Conservation (phyloP, 2,113 vertebrate species). For the Chascanopsetta lugubris region DNA sequence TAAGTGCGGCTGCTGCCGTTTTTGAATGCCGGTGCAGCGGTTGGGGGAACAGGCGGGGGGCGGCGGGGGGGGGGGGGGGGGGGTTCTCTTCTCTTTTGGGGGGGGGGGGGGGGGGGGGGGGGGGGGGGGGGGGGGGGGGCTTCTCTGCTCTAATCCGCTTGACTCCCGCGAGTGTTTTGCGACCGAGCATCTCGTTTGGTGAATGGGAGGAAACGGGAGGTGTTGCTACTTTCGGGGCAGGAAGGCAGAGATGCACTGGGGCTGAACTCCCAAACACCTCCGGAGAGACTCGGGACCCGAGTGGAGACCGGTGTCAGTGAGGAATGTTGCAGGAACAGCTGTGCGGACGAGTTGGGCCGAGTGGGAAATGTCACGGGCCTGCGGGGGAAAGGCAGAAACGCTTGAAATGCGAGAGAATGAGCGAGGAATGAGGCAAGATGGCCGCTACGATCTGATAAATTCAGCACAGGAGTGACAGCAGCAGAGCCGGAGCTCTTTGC, state of each 20-base stretch:
- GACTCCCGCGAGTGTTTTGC: slow-evolving; percentile 3
- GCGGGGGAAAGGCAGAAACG: neutral
- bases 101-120: no score
- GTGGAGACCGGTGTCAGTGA: slow-evolving; percentile 16
- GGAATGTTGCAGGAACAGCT: slow-evolving; percentile 45
- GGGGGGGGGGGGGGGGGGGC: no score
- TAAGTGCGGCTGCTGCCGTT: slow-evolving; percentile 6
- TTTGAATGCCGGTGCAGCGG: neutral
- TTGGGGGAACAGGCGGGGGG: neutral
- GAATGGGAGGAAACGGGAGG: slow-evolving; percentile 64
- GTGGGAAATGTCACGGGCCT: slow-evolving; percentile 1
- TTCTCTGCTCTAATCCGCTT: neutral
- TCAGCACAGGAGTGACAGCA: slow-evolving; percentile 61
- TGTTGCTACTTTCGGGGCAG: slow-evolving; percentile 44
- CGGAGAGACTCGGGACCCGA: slow-evolving; percentile 20
- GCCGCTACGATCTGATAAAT: slow-evolving; percentile 58
- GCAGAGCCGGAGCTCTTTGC: slow-evolving; percentile 41
- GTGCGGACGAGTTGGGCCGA: slow-evolving; percentile 12
- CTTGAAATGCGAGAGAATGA: neutral
- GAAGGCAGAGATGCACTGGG: slow-evolving; percentile 35
- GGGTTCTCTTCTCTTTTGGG: no score
- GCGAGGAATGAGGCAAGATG: slow-evolving; percentile 35
- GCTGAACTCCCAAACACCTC: slow-evolving; percentile 18
- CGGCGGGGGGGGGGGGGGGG: no score
- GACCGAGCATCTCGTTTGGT: slow-evolving; percentile 32